Base-by-base conservation (phyloP, 2,113 vertebrate genomes). In the Clupea harengus region DNA sequence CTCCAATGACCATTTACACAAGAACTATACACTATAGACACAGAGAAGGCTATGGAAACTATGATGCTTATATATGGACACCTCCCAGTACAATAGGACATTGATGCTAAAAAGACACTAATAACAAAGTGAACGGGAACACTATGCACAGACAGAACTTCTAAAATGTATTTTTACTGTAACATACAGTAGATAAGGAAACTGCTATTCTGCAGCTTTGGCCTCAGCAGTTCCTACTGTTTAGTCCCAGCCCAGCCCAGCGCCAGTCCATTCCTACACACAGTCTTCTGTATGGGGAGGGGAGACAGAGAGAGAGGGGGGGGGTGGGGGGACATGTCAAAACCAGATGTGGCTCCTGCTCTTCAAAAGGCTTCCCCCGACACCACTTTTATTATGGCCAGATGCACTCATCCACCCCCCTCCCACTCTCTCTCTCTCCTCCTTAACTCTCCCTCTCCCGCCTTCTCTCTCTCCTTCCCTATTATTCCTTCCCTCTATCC, bases 321-420 rank as follows among this genome's bases (percentile, higher is more conserved):
- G 15, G n/a, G 4, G 67, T 1, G 28, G 11, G 67, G 39, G 28
- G 10, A 60, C 84, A 54, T 81, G 90, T 91, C 85, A 83, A 88
- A 88, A 87, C 87, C 90, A 91, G 90, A 91, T 91, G 90, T 90
- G 84, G 82, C 52, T 88, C 82, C 83, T 85, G 85, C 82, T 87
- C 82, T 72, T 82, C 82, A 81, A 44, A 89, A 86, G 85, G 22
- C 85, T 84, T 89, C 87, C 82, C 83, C 78, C 86, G 39, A 88
- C 85, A 86, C 82, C 86, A 32, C 83, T 88, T 86, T 91, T 88
- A 91, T 89, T 88, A 87, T 81, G 86, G 75, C 72, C 87, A 87
- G 50, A 90, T 88, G 85, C 83, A 54, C 46, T 78, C 64, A 84
- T 75, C 81, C 87, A 28, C 47, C 45, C 67, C 28, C 4, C 64